Base-by-base conservation (phyloP, 2,888 invertebrate genomes). In the Dicroscelio sp. region DNA sequence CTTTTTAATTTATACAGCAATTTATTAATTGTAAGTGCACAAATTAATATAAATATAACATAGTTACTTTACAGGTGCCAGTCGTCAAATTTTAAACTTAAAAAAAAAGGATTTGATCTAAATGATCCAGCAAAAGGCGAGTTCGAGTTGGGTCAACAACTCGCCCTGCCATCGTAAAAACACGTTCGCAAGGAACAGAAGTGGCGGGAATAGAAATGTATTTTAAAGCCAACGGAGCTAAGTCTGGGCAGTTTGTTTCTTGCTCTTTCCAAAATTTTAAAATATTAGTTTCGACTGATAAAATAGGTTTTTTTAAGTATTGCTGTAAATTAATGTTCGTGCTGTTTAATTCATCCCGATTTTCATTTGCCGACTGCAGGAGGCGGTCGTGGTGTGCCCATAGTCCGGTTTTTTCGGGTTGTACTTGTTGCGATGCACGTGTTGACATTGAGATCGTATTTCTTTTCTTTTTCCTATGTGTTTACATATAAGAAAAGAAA, bases 141-240 rank as follows among this genome's bases (percentile, higher is more conserved):
- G 25, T 58, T 17, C 20, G 23, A 20, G 58, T 17, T 31, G 52
- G 35, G 60, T 78, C 23, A 48, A 75, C 5, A 58, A 73, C 71
- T 5, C 31, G 25, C 0, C 55, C 71, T 35, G 71, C 63, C 33
- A 67, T 4, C 10, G 69, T 71, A 58, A 83, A 83, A 8, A 79
- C 65, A 10, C 79, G 43, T 65, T 79, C 65, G 33, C 79, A 55
- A 8, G 79, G 79, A 48, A 79, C 79, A 14, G 79, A 79, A 23
- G 65, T 79, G 4, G 79, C 79, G 10, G 79, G 79, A 31, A 75
- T 75, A 4, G 31, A 48, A n/a, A 79, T 65, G n/a, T 79, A 65
- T 25, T 79, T 65, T 1, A 79, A 25, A 6, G 79, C 79, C 31
- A 79, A 23, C 8, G 3, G 14, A n/a, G 79, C 48, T 1, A 79